Base-by-base conservation (phyloP, 2,888 invertebrate genomes). In the Oxytorus armatus region DNA sequence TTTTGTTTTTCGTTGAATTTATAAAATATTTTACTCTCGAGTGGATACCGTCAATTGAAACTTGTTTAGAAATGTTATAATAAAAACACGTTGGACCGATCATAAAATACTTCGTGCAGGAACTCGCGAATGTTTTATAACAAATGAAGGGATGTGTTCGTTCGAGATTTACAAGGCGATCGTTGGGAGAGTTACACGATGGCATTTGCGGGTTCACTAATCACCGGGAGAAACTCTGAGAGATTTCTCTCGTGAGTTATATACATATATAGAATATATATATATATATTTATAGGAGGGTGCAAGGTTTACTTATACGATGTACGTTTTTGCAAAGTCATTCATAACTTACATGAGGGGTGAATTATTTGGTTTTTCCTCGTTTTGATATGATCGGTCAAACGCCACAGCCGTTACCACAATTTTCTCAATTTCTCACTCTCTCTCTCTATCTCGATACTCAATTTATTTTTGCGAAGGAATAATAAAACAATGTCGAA, bases 241-340 rank as follows among this genome's bases (percentile, higher is more conserved):
- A 33, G 14, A 8, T 65, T 29, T 49, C 18, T 21, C 39, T 49
- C 33, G 16, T 39, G 14, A 39, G 25, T 44, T 51, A 66, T 51
- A 65, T 49, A 18, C 3, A 4, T 21, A 23, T 33, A 61, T 36
- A 18, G 44, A 49, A 29, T 21, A 16, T 36, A 36, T 21, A 18
- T 16, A 42, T 44, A 53, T 39, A 55, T 42, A 21, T 29, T 33
- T 33, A 47, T 21, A 7, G 1, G 44, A 16, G n/a, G n/a, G n/a
- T n/a, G 8, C 21, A 4, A 44, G 29, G 3, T 5, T n/a, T 18
- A 47, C 8, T 18, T 14, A 47, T 29, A 55, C 8, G n/a, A 14
- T 1, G 14, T 36, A 11, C 7, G 76, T 89, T 90, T 90, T 89
- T 88, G 90, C 89, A 63, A 36, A 78, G 89, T 90, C 90, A 90